Percentiles rank a stretch among this genome's conserved stretches.
phyloP scores from a whole-genome alignment of 2,797 vertebrate species.

The Macroramphosus scolopax region DNA sequence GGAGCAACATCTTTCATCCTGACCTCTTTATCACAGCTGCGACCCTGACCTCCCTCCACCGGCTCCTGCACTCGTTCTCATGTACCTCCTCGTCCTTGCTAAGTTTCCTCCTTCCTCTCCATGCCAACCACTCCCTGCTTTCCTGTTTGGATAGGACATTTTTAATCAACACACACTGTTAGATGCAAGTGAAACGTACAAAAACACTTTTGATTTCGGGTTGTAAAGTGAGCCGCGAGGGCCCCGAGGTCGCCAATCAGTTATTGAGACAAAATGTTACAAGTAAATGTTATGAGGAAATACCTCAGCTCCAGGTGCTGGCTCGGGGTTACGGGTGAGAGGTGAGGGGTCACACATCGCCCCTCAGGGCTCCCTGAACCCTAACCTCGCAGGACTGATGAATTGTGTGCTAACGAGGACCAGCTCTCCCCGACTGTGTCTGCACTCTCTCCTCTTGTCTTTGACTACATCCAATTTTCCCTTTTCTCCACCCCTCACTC shows the following conservation, averaged over 20 bases:
- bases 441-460: conserved; percentile 70
- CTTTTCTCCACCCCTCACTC: background rate
- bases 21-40: conserved; percentile 74
- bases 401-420: conserved; percentile 74
- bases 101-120: conserved; percentile 43
- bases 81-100: conserved; percentile 45
- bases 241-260: conserved; percentile 7
- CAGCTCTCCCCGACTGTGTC: conserved; percentile 64
- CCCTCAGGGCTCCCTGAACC: conserved; percentile 67
- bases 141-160: no score
- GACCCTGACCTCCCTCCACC: conserved; percentile 60
- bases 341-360: conserved; percentile 58
- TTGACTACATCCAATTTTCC: conserved; percentile 32
- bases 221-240: background rate
- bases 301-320: conserved; percentile 75
- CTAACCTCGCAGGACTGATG: conserved; percentile 70
- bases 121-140: conserved; percentile 14
- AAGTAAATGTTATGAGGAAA: conserved; percentile 65
- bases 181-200: no score
- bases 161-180: no score
- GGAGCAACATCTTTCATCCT: conserved; percentile 69
- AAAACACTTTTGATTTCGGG: background rate
- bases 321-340: conserved; percentile 58
- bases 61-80: conserved; percentile 33
- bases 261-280: conserved; percentile 58